Base-by-base conservation (phyloP, 2,888 invertebrate genomes). In the Eristalis intricaria region DNA sequence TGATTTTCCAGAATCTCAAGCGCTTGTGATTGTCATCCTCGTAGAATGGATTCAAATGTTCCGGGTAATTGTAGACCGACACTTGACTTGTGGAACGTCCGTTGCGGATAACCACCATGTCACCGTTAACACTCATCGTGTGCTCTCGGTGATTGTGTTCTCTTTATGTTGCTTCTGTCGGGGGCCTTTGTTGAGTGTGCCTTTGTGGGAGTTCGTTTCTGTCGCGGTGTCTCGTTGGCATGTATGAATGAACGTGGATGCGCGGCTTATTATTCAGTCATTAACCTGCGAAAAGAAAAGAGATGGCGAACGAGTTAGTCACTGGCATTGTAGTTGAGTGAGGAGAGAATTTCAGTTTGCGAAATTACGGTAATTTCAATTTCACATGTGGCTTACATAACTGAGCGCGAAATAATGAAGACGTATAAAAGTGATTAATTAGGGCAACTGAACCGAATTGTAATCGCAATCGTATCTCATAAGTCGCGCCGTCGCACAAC, bases 41-140 rank as follows among this genome's bases (percentile, higher is more conserved):
- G 89, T 95, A 95, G 92, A 96, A 96, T 26, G 96, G 96, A 93
- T 96, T 96, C 88, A 96, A 93, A 91, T 96, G 96, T 91, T 96
- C 96, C 64, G 96, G 96, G 92, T 96, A 96, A 92, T 96, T 95
- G 91, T 95, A 94, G 90, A 95, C 94, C 68, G 95, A 95, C 75
- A 92, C 90, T 90, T 92, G 91, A 90, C 92, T 93, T 73, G 91
- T 90, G 58, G 91, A 91, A 61, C 92, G 90, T 63, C 91, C 91
- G 83, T 91, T 91, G 23, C 90, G 90, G 82, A 90, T 89, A 64
- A 90, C 89, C 63, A 86, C 61, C 58, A 89, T 38, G 65, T 90
- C 90, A 83, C 90, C 90, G 65, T 90, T 90, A 56, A 90, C 82
- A 81, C 90, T 90, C 88, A 89, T 90, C 84, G 88, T 90, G 78